These are phyloP conservation scores for Babylonia areolata DNA, from an alignment of 1,140 invertebrate species.

Conservation along the genomic window DNA sequence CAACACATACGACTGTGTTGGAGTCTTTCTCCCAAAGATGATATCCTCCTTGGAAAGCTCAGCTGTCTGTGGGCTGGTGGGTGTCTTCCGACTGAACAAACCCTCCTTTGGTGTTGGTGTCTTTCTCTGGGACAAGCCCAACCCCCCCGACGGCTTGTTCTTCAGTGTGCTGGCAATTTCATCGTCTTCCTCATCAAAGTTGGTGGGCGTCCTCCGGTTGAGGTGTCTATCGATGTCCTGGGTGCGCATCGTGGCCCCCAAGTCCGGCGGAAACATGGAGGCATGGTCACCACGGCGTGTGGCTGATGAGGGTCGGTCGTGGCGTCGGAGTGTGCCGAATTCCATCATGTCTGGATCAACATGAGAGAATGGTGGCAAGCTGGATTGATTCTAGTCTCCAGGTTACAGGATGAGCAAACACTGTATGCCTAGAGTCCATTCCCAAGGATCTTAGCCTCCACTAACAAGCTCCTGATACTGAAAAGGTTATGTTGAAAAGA, in stretches of 20 bases:
- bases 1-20: slow-evolving; percentile 24
- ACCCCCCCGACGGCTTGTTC: slow-evolving; percentile 33
- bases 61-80: slow-evolving; percentile 5
- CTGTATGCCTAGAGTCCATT: too few relatives aligned
- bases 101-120: slow-evolving; percentile 22
- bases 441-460: too few relatives aligned
- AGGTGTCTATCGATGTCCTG: neutral
- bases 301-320: slow-evolving; percentile 24
- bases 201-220: slow-evolving; percentile 6
- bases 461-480: too few relatives aligned
- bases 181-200: slow-evolving; percentile 42
- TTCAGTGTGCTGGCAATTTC: slow-evolving; percentile 40
- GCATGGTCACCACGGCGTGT: slow-evolving; percentile 21
- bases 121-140: slow-evolving; percentile 22
- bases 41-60: slow-evolving; percentile 47
- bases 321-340: neutral
- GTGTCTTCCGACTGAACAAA: slow-evolving; percentile 29
- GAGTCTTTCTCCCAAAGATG: slow-evolving; percentile 53
- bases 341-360: neutral
- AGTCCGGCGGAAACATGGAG: neutral
- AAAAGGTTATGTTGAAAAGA: too few relatives aligned
- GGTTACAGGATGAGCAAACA: too few relatives aligned
- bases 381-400: too few relatives aligned
- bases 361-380: neutral
- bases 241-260: neutral